These are phyloP conservation scores for Elymnias hypermnestra DNA, from an alignment of 1,140 invertebrate genomes.

Conservation along the genomic window DNA sequence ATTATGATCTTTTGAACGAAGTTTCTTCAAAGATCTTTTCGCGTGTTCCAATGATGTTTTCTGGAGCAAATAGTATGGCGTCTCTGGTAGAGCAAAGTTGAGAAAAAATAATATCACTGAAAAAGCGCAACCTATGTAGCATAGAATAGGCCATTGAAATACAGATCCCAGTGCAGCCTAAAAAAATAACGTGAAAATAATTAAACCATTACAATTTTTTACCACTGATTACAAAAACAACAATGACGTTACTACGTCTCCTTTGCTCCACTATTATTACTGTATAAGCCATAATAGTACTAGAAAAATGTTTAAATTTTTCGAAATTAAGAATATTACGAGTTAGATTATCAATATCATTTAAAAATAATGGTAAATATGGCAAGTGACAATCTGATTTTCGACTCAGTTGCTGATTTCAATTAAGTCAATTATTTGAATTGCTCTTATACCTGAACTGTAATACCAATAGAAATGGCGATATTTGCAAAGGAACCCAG, in stretches of 20 bases:
- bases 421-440: too few species aligned
- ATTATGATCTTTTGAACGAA: constrained; percentile 29
- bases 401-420: too few species aligned
- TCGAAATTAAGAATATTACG: too few species aligned
- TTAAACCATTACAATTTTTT: constrained; percentile 9
- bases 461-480: constrained; percentile 77
- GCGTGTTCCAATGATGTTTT: constrained; percentile 26
- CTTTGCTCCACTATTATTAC: too few species aligned
- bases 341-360: too few species aligned
- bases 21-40: constrained; percentile 20
- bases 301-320: too few species aligned
- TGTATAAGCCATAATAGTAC: too few species aligned
- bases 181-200: background rate
- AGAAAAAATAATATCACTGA: constrained; percentile 21
- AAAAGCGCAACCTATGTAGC: constrained; percentile 24
- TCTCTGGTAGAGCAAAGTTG: constrained; percentile 37
- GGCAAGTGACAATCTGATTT: too few species aligned
- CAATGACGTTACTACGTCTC: too few species aligned
- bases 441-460: constrained; percentile 57
- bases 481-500: constrained; percentile 79
- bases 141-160: constrained; percentile 32
- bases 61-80: constrained; percentile 41
- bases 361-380: too few species aligned
- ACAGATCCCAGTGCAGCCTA: constrained; percentile 36
- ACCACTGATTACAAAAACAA: too few species aligned